A percentile compares a stretch with the other conserved stretches of the same genome.
phyloP scores from a whole-genome alignment of 2,113 vertebrate species.

The Helogale parvula region DNA sequence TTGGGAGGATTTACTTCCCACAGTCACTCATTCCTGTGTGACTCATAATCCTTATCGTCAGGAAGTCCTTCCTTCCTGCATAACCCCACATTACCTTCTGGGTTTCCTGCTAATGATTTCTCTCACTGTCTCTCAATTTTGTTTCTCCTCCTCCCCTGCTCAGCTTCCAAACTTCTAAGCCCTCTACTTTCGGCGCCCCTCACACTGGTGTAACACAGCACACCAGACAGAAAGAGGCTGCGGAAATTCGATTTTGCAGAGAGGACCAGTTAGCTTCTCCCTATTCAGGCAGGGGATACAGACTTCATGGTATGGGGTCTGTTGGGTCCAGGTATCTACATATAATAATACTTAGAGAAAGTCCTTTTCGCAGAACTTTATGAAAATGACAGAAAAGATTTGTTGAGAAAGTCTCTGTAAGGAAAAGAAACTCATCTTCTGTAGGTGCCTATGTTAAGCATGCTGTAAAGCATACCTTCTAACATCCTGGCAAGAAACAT shows the following conservation, averaged over 20 bases:
- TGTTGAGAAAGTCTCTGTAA: not conserved
- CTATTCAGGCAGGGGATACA: not conserved
- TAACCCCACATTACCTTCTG: not conserved
- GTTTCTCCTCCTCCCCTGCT: not conserved
- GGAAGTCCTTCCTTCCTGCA: not conserved
- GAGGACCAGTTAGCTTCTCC: not conserved
- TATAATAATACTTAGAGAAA: not conserved
- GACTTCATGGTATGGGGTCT: not conserved
- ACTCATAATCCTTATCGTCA: not conserved
- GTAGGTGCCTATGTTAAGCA: not conserved
- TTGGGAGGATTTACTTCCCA: not conserved
- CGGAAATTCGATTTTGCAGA: not conserved
- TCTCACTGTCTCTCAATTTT: not conserved
- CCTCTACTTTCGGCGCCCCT: not conserved
- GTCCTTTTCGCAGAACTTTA: not conserved
- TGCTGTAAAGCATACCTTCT: not conserved
- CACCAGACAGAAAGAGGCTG: not conserved
- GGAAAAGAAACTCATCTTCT: not conserved
- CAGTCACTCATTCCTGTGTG: not conserved
- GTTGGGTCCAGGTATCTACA: not conserved
- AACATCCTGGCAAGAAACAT: not conserved
- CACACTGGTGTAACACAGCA: not conserved
- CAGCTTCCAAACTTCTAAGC: not conserved
- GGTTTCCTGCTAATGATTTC: not conserved
- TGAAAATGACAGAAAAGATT: slow-evolving; percentile 21